Evolutionary conservation across 2,113 vertebrate species (phyloP), one percentile per base, ranked within the genome.

Genomic region (Melanerpes formicivorus): DNA sequence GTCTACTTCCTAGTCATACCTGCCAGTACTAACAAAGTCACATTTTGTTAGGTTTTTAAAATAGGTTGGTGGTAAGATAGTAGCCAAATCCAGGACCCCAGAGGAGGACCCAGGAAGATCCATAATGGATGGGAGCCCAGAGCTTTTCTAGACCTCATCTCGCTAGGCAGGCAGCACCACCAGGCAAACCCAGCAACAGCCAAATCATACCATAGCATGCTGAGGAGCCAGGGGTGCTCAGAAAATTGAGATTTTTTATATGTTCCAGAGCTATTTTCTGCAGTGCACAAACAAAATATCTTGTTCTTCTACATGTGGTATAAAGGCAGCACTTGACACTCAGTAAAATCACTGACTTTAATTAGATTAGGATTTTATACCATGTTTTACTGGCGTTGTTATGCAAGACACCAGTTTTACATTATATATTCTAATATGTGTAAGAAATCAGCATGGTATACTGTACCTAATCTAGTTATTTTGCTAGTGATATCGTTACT

Each of bases 311-410:
- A 73, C 7, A 7, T 0, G 0, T 40, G 11, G 22, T 58, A 65
- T 44, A 46, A 90, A 62, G 5, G 26, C 25, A 73, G n/a, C 34
- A 70, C 21, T 12, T 0, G 0, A 30, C 12, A 14, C 23, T 30
- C 2, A 1, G 27, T 37, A 52, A 80, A 93, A 80, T 59, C 42
- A 12, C 11, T 80, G 64, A 32, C 5, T 22, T 63, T 18, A 67
- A 56, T 56, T 59, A 65, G 32, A 58, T 58, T 40, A 87, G 64
- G 37, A 78, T 74, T 93, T 87, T 79, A 74, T 32, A 75, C 23
- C 8, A 6, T 3, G 12, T 34, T 90, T 84, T 27, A 56, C 14
- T 42, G 30, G 21, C n/a, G 19, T 0, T 91, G 30, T 40, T 78
- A 48, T 18, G 48, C 29, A 72, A 58, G 25, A 15, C 29, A 40